A percentile compares a stretch with the other conserved stretches of the same genome.
Evolutionary conservation across 1,140 invertebrate species (phyloP).

Genomic region (Brachionus rotundiformis): DNA sequence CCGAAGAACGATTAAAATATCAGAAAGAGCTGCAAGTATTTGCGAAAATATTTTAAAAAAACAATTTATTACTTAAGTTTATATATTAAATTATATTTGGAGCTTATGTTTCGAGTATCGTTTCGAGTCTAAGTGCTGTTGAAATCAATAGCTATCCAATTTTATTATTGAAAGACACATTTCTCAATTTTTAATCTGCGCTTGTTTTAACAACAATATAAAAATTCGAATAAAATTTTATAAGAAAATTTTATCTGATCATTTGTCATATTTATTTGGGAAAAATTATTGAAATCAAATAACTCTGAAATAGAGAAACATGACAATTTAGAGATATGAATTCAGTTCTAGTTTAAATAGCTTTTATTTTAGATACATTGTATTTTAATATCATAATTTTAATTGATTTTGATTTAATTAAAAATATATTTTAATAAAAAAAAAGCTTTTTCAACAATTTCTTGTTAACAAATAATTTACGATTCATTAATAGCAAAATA

Average conservation of each 20-base stretch:
- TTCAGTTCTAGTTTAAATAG: neutral
- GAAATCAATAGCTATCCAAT: neutral
- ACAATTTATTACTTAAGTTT: neutral
- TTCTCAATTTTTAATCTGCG: neutral
- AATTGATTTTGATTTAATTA: no score
- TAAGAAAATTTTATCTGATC: neutral
- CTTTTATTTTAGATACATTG: no score
- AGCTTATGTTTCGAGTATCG: neutral
- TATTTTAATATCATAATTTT: no score
- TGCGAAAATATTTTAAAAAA: neutral
- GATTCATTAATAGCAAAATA: neutral
- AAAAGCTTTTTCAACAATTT: no score
- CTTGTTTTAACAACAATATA: neutral
- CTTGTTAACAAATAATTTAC: neutral
- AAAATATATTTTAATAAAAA: no score
- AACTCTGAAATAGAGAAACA: neutral
- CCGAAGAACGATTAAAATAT: neutral
- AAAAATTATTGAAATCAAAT: neutral
- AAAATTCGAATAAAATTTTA: neutral
- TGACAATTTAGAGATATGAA: neutral
- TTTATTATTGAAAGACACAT: neutral
- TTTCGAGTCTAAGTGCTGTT: slow-evolving; percentile 3
- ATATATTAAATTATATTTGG: neutral
- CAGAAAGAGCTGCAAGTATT: neutral
- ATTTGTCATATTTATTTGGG: neutral